Conservation (phyloP, 2,888 invertebrate species). For the Drosophila dives region DNA sequence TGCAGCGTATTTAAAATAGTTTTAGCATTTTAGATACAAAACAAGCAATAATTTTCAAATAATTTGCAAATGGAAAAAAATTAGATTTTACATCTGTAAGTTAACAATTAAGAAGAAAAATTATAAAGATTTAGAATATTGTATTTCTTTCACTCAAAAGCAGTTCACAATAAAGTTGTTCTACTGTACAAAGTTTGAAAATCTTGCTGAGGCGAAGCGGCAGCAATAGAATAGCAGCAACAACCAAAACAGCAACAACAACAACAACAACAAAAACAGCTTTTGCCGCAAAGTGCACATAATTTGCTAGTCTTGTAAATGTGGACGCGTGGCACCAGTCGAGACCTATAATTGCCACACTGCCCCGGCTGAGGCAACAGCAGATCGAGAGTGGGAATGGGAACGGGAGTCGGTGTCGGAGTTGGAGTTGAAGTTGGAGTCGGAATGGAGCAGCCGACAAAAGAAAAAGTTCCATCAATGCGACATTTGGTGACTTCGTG, state of each 20-base stretch:
- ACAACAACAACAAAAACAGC: not conserved
- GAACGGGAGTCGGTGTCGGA: not conserved
- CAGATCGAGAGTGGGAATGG: not conserved
- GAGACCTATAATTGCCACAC: constrained; percentile 66
- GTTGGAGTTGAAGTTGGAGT: no score
- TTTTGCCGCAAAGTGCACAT: constrained; percentile 42
- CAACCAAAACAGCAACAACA: not conserved
- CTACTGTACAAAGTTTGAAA: constrained; percentile 13
- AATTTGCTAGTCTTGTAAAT: constrained; percentile 48
- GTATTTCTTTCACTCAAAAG: not conserved
- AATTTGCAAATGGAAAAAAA: not conserved
- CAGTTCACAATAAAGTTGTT: constrained; percentile 17
- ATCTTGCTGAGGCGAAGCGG: constrained; percentile 11
- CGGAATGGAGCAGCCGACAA: constrained; percentile 34
- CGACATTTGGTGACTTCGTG: constrained; percentile 69
- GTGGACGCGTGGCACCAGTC: constrained; percentile 74
- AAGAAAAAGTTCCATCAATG: constrained; percentile 63
- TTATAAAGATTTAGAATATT: not conserved
- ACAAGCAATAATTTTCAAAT: not conserved
- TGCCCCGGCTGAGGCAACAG: constrained; percentile 5
- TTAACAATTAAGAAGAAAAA: not conserved
- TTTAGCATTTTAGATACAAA: not conserved
- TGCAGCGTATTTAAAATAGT: not conserved
- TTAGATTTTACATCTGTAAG: not conserved
- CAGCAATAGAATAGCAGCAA: constrained; percentile 4